phyloP scores from a whole-genome alignment of 2,113 vertebrate species.

The Antigone vipio region DNA sequence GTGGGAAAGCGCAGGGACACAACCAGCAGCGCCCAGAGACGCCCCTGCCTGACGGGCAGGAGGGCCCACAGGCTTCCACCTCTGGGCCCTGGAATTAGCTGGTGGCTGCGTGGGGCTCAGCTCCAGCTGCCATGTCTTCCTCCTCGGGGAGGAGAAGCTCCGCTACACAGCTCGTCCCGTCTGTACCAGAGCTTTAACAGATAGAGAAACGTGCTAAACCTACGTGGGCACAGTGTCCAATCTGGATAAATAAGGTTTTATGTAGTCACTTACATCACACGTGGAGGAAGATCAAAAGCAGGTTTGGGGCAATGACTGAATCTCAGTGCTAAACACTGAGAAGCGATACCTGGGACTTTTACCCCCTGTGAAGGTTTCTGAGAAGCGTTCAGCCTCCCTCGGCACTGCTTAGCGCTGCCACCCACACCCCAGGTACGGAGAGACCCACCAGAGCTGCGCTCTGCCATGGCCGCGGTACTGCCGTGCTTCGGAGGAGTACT shows the following conservation, averaged over 20 bases:
- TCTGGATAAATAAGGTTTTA: not conserved
- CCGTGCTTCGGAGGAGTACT: constrained; percentile 30
- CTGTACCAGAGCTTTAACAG: not conserved
- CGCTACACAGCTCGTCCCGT: not conserved
- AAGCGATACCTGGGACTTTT: not conserved
- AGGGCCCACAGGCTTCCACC: not conserved
- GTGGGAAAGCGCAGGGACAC: not conserved
- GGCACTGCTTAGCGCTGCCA: not conserved
- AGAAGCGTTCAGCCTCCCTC: not conserved
- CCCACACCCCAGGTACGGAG: not conserved
- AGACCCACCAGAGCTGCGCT: not conserved
- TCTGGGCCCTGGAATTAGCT: not conserved
- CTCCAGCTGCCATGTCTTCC: not conserved
- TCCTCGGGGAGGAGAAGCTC: not conserved
- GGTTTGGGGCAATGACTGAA: not conserved
- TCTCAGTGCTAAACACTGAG: not conserved
- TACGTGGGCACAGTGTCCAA: not conserved
- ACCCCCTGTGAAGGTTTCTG: not conserved
- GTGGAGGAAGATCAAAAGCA: not conserved
- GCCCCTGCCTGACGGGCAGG: not conserved
- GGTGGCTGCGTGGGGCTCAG: not conserved
- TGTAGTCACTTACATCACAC: not conserved
- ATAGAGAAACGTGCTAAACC: not conserved
- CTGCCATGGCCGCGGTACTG: accelerated
- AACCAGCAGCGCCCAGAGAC: not conserved